Evolutionary conservation across 2,888 invertebrate genomes (phyloP), one percentile per base, ranked within the genome.

Genomic region (Philaethria dido): DNA sequence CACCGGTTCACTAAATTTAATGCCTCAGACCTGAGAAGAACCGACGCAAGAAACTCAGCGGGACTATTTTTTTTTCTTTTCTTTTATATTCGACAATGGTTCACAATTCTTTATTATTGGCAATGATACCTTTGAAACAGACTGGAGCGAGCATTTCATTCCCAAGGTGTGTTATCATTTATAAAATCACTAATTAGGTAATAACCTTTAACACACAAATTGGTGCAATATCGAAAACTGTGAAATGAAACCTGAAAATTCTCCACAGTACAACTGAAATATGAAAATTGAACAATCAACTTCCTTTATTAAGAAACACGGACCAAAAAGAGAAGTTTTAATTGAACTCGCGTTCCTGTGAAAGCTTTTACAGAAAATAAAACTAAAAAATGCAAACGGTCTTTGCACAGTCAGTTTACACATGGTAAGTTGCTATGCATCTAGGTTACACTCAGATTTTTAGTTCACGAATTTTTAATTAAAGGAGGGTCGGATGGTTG

Each of bases 341-440:
- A 87, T 86, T 86, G 82, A 85, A 85, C 80, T 78, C 77, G 77
- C 78, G 79, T 78, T 80, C 71, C 79, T 77, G 80, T 80, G 82
- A 86, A 87, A 85, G 86, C 86, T 87, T 87, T 86, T 80, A 81
- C 76, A 80, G 77, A 80, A 85, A 86, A 83, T 81, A 80, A 82
- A 82, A 75, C 72, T 73, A 74, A 74, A 74, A 80, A 85, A 80
- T 80, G 80, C 78, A 76, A 77, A 75, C 77, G 75, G 78, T 79
- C 79, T 86, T 83, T 81, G 76, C 78, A 62, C 73, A 68, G 75
- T 79, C 72, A 83, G 83, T 83, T 83, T 83, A 80, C 83, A 82
- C 83, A 78, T 80, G 76, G 77, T 75, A 72, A 25, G 57, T 39
- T 33, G 22, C 39, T 22, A 14, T 57, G 55, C 36, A 57, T 36